Evolutionary conservation across 2,888 invertebrate genomes (phyloP), one percentile per base, ranked within the genome.

Genomic region (Heteropelma amictum): DNA sequence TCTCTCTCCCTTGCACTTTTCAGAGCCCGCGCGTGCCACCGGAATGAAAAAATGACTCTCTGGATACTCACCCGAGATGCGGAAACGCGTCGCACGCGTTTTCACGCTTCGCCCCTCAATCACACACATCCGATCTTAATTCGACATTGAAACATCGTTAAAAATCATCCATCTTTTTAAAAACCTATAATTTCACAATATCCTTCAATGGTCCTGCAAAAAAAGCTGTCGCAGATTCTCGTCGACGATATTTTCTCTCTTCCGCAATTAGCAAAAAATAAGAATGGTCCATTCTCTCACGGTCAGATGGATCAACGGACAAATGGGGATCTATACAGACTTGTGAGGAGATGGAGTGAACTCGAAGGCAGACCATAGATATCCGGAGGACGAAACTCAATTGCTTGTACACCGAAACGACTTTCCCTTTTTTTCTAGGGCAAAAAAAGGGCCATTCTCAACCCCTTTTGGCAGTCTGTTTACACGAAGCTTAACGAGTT

Each of bases 1-100:
- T 38, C 56, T 56, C 49, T 60, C 45, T 28, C 40, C 8, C 53
- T 19, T 12, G 21, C 23, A 12, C 58, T 58, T 26, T 26, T 26
- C 12, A 35, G n/a, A 33, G 83, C 82, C 79, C 79, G 81, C 86
- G 82, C 86, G 87, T 84, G 86, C 85, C 83, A 72, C 72, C 61
- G 42, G 68, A 60, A 68, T 68, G 54, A 65, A 77, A 77, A 21
- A 58, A 38, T 47, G 79, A 83, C 81, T 82, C 80, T 77, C 79
- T 78, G 30, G 40, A 67, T 54, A 67, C 61, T 60, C 60, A 35
- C 70, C 19, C 21, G 47, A 47, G 61, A 56, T 28, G 28, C 28
- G 64, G 47, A 30, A 64, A 58, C 33, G 38, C 28, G 38, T 30
- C 53, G 51, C 61, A 49, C 60, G 72, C 64, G 71, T 71, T 79